A percentile compares a stretch with the other conserved stretches of the same genome.
Evolutionary conservation across 2,888 invertebrate genomes (phyloP).

Genomic region (Pandemis heparana): DNA sequence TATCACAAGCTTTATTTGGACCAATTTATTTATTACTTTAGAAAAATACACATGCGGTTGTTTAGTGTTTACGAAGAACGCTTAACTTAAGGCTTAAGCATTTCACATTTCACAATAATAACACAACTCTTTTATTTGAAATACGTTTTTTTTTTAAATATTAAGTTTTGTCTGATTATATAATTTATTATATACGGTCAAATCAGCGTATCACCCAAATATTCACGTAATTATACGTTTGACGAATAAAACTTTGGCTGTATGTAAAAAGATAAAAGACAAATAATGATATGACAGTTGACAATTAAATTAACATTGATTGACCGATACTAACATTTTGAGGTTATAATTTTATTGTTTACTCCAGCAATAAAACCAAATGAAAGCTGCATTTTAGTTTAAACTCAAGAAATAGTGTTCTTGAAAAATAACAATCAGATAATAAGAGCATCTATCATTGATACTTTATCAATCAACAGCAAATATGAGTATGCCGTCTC

Average conservation of each 20-base stretch:
- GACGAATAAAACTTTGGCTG: too few relatives aligned
- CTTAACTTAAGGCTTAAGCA: too few relatives aligned
- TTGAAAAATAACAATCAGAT: neutral
- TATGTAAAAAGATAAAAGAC: too few relatives aligned
- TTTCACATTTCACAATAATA: too few relatives aligned
- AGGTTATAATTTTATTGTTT: constrained; percentile 28
- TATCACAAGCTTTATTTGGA: neutral
- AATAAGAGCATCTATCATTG: neutral
- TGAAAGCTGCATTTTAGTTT: neutral
- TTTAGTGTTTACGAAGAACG: neutral
- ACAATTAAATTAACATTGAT: too few relatives aligned
- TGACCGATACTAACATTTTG: neutral
- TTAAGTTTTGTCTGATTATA: too few relatives aligned
- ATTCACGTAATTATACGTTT: too few relatives aligned
- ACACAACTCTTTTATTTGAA: neutral
- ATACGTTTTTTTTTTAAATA: too few relatives aligned
- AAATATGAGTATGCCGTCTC: constrained; percentile 71
- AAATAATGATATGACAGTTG: too few relatives aligned
- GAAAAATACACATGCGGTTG: neutral
- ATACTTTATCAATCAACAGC: neutral
- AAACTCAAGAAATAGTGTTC: neutral
- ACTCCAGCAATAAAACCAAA: neutral
- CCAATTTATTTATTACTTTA: neutral
- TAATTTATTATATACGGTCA: too few relatives aligned
- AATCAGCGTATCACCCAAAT: too few relatives aligned